These are phyloP conservation scores for Deroplatys truncata DNA, from an alignment of 2,888 invertebrate genomes.

Conservation along the genomic window DNA sequence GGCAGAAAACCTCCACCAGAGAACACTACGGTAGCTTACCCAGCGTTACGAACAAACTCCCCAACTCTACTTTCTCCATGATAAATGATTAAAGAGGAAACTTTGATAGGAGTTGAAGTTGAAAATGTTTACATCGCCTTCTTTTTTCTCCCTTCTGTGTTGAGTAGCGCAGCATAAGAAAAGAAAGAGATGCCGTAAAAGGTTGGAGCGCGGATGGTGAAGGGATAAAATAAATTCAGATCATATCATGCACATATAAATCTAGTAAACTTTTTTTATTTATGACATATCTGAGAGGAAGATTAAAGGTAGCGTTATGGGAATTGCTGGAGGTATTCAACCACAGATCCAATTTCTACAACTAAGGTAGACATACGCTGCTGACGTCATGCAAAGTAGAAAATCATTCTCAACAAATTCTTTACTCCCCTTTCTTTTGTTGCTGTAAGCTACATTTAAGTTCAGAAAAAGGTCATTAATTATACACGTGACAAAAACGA, in stretches of 20 bases:
- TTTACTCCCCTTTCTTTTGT: neutral
- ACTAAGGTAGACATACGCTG: neutral
- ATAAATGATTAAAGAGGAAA: constrained; percentile 2
- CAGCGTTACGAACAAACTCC: neutral
- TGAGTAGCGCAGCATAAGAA: neutral
- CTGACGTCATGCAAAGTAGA: neutral
- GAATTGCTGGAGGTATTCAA: neutral
- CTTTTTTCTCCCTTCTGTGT: neutral
- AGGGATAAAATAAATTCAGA: neutral
- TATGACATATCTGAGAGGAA: neutral
- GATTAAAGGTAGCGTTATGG: neutral
- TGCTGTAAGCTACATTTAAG: neutral
- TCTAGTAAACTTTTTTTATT: constrained; percentile 1
- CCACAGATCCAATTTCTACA: neutral
- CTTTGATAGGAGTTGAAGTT: constrained; percentile 10
- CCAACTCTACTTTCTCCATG: neutral
- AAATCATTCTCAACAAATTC: neutral
- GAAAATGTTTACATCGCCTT: constrained; percentile 10
- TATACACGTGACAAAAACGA: neutral
- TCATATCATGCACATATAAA: constrained; percentile 9
- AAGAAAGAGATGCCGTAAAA: neutral
- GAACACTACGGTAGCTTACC: neutral
- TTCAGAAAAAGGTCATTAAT: neutral
- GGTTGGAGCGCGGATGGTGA: neutral
- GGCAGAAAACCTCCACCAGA: neutral